These are phyloP conservation scores for Lutraria rhynchaena DNA, from an alignment of 1,140 invertebrate species.

Conservation along the genomic window DNA sequence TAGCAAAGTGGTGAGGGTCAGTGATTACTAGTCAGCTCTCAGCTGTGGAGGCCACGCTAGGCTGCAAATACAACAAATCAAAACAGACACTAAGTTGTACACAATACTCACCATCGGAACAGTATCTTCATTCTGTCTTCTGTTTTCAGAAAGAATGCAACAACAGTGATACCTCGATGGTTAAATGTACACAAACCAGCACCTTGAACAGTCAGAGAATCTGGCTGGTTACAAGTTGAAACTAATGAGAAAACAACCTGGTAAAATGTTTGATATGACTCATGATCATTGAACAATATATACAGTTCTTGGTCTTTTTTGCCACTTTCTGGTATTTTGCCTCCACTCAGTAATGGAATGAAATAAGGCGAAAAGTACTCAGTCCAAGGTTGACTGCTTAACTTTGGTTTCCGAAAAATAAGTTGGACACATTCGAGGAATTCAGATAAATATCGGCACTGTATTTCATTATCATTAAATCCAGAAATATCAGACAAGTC, in stretches of 20 bases:
- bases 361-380: slow-evolving; percentile 56
- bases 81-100: too few relatives aligned
- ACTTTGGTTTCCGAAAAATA: slow-evolving; percentile 28
- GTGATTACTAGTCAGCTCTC: too few relatives aligned
- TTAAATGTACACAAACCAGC: not conserved
- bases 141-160: slow-evolving; percentile 29
- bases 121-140: slow-evolving; percentile 53
- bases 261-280: slow-evolving; percentile 19
- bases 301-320: slow-evolving; percentile 50
- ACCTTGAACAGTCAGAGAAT: not conserved
- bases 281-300: slow-evolving; percentile 36
- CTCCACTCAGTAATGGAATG: slow-evolving; percentile 3
- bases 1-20: too few relatives aligned
- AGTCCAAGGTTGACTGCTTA: not conserved
- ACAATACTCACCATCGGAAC: slow-evolving; percentile 34
- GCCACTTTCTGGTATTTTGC: not conserved
- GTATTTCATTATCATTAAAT: not conserved
- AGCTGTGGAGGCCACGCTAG: too few relatives aligned
- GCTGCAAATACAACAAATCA: too few relatives aligned
- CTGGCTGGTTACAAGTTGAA: not conserved
- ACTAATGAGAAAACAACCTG: slow-evolving; percentile 32
- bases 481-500: slow-evolving; percentile 9
- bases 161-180: slow-evolving; percentile 18
- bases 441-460: slow-evolving; percentile 10
- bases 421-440: slow-evolving; percentile 48